Base-by-base conservation (phyloP, 2,888 invertebrate genomes). In the Lasioglossum calceatum region DNA sequence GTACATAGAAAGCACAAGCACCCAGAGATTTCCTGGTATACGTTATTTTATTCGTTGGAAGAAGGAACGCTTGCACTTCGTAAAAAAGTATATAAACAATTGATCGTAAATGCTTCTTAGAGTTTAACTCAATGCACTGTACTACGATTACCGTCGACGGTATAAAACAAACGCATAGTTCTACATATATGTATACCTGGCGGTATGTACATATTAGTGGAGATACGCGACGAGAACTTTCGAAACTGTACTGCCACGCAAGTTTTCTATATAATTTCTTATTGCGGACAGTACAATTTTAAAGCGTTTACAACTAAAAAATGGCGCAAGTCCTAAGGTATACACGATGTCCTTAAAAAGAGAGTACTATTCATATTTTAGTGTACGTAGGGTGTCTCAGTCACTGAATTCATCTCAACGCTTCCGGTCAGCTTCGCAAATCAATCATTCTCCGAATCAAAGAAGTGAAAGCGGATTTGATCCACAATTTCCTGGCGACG, bases 1-100 rank as follows among this genome's bases (percentile, higher is more conserved):
- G 36, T 84, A 88, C 81, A 88, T 80, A 86, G 70, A 86, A 86
- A 88, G 81, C 78, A 77, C 50, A 39, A 72, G 27, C 27, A 58
- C n/a, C 42, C 16, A 54, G 64, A 61, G 27, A 71, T 47, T 47
- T 27, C 19, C 27, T 74, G 64, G 50, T 70, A 54, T 16, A 23
- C 83, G 74, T 70, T 44, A 44, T 44, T 71, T 32, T 64, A 12
- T 32, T 74, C 73, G 47, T 50, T 23, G 47, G n/a, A 3, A 50
- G 19, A 36, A 27, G 23, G 12, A 32, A 16, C 50, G 19, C n/a
- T 42, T n/a, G 44, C 16, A 27, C 27, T 44, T 72, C 4, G 39
- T 71, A 42, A n/a, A 77, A 77, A 70, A 39, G 39, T 70, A 70
- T 39, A 50, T 47, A 50, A 70, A 36, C 77, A 50, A 77, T 19